A percentile compares a stretch with the other conserved stretches of the same genome.
Evolutionary conservation across 2,797 vertebrate species (phyloP).

Genomic region (Neosilurus hyrtlii): DNA sequence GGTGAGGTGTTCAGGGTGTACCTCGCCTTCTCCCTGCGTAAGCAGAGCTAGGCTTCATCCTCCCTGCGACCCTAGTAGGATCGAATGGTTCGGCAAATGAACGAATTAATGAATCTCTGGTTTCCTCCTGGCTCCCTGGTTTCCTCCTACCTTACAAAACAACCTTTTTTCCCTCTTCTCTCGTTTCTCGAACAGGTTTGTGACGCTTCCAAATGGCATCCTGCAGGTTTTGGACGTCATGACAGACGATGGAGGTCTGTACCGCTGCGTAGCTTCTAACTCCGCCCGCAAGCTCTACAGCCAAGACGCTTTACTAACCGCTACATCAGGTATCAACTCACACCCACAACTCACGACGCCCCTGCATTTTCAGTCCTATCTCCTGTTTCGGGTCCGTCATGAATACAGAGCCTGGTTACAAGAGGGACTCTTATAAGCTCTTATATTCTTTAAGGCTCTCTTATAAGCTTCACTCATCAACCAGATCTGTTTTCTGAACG

Average conservation of each 20-base stretch:
- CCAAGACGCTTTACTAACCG: constrained; percentile 78
- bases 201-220: constrained; percentile 89
- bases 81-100: too few species aligned
- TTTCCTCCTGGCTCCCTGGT: neutral
- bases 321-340: constrained; percentile 74
- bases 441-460: neutral
- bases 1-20: too few species aligned
- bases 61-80: too few species aligned
- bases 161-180: neutral
- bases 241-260: constrained; percentile 79
- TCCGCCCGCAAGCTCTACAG: constrained; percentile 79
- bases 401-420: neutral
- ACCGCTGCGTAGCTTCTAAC: constrained; percentile 87
- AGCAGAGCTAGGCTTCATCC: too few species aligned
- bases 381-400: constrained; percentile 1
- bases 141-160: neutral
- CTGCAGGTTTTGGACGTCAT: constrained; percentile 89
- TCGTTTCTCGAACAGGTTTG: constrained; percentile 73
- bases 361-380: neutral
- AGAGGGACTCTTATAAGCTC: neutral
- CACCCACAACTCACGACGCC: neutral
- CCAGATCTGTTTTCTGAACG: neutral
- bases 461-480: constrained; percentile 6
- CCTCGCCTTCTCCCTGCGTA: too few species aligned
- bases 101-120: neutral